A percentile compares a stretch with the other conserved stretches of the same genome.
These are phyloP conservation scores for Trachelus iudaicus DNA, from an alignment of 2,888 invertebrate species.

Conservation along the genomic window DNA sequence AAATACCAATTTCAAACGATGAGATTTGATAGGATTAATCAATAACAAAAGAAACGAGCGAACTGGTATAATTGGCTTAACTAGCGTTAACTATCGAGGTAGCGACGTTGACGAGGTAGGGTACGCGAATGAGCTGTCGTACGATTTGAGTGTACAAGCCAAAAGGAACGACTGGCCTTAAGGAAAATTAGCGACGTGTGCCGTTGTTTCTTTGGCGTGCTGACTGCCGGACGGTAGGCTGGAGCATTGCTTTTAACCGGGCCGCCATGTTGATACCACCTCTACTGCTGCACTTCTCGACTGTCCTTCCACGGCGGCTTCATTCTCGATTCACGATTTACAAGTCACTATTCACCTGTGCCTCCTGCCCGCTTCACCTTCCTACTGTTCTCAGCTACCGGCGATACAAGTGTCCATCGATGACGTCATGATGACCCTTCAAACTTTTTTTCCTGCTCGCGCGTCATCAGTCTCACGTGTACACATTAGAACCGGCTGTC, in stretches of 20 bases:
- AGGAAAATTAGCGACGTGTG: constrained; percentile 37
- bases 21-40: background rate
- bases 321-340: constrained; percentile 23
- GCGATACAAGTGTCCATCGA: background rate
- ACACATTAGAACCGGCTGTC: background rate
- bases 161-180: background rate
- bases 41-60: background rate
- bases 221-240: constrained; percentile 56
- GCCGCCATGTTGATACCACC: constrained; percentile 61
- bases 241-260: constrained; percentile 64
- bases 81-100: background rate
- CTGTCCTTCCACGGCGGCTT: constrained; percentile 20
- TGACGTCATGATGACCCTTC: constrained; percentile 1
- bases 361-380: constrained; percentile 25
- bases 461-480: background rate
- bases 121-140: background rate
- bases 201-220: constrained; percentile 40
- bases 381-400: constrained; percentile 21
- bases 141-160: background rate
- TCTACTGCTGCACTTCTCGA: constrained; percentile 40
- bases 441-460: background rate
- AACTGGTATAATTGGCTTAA: background rate
- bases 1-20: background rate
- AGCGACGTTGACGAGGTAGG: background rate
- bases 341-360: constrained; percentile 15